Evolutionary conservation across 2,113 vertebrate genomes (phyloP).

Genomic region (Alexandromys fortis): DNA sequence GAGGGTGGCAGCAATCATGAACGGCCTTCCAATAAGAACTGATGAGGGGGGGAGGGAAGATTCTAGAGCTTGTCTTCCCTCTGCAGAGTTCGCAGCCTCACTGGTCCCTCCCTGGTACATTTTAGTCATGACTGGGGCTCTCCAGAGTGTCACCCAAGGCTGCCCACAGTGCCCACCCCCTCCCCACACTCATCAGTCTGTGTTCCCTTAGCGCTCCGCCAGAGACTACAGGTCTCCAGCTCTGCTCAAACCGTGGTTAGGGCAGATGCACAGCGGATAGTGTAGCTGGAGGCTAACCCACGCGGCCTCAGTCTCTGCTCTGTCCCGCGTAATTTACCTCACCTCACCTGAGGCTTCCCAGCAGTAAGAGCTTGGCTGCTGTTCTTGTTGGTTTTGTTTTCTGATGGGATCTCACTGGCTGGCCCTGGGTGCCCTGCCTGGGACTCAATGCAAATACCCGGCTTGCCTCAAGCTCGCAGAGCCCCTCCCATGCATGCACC

Average conservation of each 20-base stretch:
- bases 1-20: neutral
- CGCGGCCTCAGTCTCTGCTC: neutral
- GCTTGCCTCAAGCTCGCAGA: neutral
- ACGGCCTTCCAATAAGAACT: rapidly evolving
- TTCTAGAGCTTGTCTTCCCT: neutral
- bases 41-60: neutral
- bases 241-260: neutral
- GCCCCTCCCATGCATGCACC: neutral
- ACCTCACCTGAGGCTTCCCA: neutral
- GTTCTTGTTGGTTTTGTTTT: neutral
- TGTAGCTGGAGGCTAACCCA: neutral
- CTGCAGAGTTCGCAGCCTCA: rapidly evolving
- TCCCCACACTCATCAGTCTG: neutral
- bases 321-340: neutral
- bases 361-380: neutral
- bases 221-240: neutral
- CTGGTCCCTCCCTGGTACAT: neutral
- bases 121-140: neutral
- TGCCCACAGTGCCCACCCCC: too few relatives aligned
- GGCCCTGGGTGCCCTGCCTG: neutral
- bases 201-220: neutral
- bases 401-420: neutral
- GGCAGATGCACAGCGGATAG: neutral
- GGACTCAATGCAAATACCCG: neutral
- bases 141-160: neutral